Base-by-base conservation (phyloP, 2,113 vertebrate species). In the Amphiprion percula region DNA sequence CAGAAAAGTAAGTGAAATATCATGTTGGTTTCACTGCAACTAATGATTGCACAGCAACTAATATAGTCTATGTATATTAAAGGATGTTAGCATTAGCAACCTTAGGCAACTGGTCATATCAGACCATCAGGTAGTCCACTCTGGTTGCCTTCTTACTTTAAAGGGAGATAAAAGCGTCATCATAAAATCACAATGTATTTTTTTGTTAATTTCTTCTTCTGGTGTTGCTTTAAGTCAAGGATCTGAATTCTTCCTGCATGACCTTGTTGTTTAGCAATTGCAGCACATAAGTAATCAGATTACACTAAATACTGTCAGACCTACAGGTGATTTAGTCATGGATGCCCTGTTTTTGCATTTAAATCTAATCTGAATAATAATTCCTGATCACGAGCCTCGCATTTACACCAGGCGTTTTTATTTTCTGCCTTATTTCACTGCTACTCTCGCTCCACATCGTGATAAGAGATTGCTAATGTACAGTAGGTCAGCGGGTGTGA, bases 311-410 rank as follows among this genome's bases (percentile, higher is more conserved):
- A 19, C 2, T 9, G 23, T 19, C 44, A 52, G 39, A 77, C n/a
- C 21, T 52, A 37, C 59, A 37, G 58, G 55, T 52, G 71, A 65
- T 64, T 69, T 56, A 56, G 28, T 30, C 46, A 17, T 50, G 55
- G 49, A 58, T 11, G n/a, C 5, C 7, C 0, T 23, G 8, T 62
- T 69, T 80, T 68, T 23, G 44, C 39, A 28, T 74, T 26, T 59
- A 74, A 73, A 68, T 68, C 47, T 61, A 30, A 61, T 53, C 24
- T 74, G 39, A 53, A 24, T 50, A 68, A 61, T 33, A 41, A 14
- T 21, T 46, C 28, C 21, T 44, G 21, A 65, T 46, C 15, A 26
- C 9, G 4, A 10, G 11, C 10, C 19, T 8, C 30, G 19, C 60
- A 59, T 62, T 24, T 10, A 47, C 33, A 37, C 50, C 33, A 23